Percentiles rank a stretch among this genome's conserved stretches.
Evolutionary conservation across 2,797 vertebrate genomes (phyloP).

Genomic region (Myiotriccus ornatus): DNA sequence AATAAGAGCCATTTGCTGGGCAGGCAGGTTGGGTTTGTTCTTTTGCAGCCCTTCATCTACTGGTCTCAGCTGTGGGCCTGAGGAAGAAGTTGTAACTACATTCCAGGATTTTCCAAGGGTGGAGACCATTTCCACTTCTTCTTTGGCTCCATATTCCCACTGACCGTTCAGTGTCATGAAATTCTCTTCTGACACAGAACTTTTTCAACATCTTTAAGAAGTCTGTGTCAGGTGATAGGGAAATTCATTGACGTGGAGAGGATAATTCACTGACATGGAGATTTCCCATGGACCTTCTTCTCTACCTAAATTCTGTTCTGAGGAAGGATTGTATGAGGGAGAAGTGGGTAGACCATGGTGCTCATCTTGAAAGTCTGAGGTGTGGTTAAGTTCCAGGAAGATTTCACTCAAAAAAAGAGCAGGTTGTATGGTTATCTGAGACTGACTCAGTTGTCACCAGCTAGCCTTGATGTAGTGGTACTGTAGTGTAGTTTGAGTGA

Average conservation of each 20-base stretch:
- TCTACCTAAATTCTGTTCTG: not conserved
- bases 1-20: not conserved
- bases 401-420: not conserved
- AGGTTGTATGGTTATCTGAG: not conserved
- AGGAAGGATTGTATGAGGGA: not conserved
- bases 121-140: not conserved
- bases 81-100: not conserved
- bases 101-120: not conserved
- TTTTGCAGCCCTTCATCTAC: not conserved
- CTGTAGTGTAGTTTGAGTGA: not conserved
- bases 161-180: not conserved
- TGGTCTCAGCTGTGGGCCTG: not conserved
- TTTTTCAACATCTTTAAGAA: not conserved
- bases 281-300: not conserved
- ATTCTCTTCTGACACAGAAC: not conserved
- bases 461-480: not conserved
- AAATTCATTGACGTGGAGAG: not conserved
- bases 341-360: not conserved
- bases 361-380: conserved; percentile 5
- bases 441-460: not conserved
- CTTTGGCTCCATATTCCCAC: not conserved
- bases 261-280: not conserved
- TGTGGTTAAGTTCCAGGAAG: not conserved
- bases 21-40: not conserved
- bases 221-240: not conserved